Percentiles rank a stretch among this genome's conserved stretches.
These are phyloP conservation scores for Neosilurus hyrtlii DNA, from an alignment of 2,797 vertebrate species.

Conservation along the genomic window DNA sequence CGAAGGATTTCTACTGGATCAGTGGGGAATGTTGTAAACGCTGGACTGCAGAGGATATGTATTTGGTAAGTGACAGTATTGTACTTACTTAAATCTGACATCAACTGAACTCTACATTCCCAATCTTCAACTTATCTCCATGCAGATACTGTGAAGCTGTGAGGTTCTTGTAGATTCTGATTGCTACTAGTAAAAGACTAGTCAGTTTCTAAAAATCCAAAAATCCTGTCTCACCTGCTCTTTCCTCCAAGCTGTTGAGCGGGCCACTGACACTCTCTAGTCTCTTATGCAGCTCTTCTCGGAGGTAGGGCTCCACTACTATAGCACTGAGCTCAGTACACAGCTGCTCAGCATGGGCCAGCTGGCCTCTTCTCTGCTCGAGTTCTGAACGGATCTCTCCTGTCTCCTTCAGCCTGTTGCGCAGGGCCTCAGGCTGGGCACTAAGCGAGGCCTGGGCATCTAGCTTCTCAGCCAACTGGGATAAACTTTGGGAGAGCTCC, in stretches of 20 bases:
- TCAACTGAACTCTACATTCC: neutral
- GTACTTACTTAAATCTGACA: neutral
- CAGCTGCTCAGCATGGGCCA: constrained; percentile 81
- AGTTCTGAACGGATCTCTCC: constrained; percentile 92
- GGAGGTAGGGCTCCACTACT: constrained; percentile 92
- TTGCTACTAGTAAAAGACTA: neutral
- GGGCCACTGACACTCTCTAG: constrained; percentile 86
- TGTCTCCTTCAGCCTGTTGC: constrained; percentile 88
- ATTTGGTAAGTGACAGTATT: too few species aligned
- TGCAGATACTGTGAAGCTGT: neutral
- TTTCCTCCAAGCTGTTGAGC: constrained; percentile 88
- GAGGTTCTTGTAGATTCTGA: too few species aligned
- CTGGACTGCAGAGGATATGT: too few species aligned
- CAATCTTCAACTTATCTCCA: neutral
- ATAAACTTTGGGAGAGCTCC: constrained; percentile 82
- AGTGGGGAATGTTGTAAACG: too few species aligned
- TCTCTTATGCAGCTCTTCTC: constrained; percentile 92
- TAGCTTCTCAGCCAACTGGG: constrained; percentile 78
- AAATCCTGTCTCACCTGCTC: constrained; percentile 78
- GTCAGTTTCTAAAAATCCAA: neutral
- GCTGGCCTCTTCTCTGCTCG: constrained; percentile 80
- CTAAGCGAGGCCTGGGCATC: constrained; percentile 85
- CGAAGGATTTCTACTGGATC: too few species aligned
- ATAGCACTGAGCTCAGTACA: constrained; percentile 86
- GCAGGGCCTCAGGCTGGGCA: constrained; percentile 88